A percentile compares a stretch with the other conserved stretches of the same genome.
These are phyloP conservation scores for Drosophila anomalipes DNA, from an alignment of 2,888 invertebrate genomes.

Conservation along the genomic window DNA sequence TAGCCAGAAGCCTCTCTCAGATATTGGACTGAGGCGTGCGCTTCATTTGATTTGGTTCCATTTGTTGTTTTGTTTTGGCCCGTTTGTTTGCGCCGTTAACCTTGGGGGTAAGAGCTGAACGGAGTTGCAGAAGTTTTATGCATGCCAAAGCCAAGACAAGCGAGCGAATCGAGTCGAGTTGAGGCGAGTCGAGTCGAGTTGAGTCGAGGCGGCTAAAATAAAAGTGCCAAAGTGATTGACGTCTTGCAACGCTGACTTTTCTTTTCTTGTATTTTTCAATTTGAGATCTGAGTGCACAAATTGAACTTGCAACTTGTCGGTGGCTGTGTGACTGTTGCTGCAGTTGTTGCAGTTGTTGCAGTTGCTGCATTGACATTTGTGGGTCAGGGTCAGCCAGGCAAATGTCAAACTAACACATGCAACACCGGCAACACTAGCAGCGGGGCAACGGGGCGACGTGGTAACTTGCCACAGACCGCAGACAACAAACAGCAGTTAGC, in stretches of 20 bases:
- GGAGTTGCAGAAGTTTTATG: conserved; percentile 33
- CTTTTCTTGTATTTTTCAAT: conserved; percentile 53
- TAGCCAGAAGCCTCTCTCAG: conserved; percentile 33
- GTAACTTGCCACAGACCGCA: background rate
- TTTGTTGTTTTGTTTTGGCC: conserved; percentile 60
- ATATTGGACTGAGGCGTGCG: conserved; percentile 6
- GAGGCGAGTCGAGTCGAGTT: background rate
- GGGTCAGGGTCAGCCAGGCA: conserved; percentile 78
- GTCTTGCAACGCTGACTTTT: conserved; percentile 57
- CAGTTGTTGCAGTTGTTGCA: conserved; percentile 3
- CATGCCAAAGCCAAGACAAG: conserved; percentile 36
- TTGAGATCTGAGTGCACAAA: conserved; percentile 50
- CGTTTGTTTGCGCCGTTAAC: conserved; percentile 74
- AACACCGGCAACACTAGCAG: conserved; percentile 21
- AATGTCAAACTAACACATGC: conserved; percentile 73
- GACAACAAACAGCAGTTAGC: conserved; percentile 6
- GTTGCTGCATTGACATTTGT: conserved; percentile 57
- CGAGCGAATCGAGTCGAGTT: conserved; percentile 3
- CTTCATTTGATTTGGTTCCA: conserved; percentile 67
- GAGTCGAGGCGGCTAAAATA: conserved; percentile 26
- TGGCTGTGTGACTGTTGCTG: conserved; percentile 21
- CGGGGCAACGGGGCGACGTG: background rate
- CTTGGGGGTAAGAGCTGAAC: conserved; percentile 67
- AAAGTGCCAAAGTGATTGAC: conserved; percentile 70
- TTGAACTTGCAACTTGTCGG: conserved; percentile 55